Base-by-base conservation (phyloP, 2,888 invertebrate species). In the Cepaea hortensis region DNA sequence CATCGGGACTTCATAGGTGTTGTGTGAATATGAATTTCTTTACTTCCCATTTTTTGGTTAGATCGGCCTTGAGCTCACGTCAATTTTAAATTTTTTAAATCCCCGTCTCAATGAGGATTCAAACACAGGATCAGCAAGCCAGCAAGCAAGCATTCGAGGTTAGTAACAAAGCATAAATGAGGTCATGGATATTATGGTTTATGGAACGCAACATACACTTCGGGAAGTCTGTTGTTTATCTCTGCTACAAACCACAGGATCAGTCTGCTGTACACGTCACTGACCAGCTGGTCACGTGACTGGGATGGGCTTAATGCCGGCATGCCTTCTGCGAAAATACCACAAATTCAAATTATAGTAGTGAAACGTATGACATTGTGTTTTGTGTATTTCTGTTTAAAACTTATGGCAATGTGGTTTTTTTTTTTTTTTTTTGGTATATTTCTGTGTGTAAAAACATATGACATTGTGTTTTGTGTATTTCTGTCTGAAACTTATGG, bases 231-330 rank as follows among this genome's bases (percentile, higher is more conserved):
- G 13, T 23, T 79, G 50, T 85, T 85, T 48, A 85, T 77, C 68
- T 85, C 46, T 1, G 3, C 55, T 65, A 46, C 50, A 68, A 85
- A n/a, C 85, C 85, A 85, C 13, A 20, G 13, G 55, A 85, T 70
- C 50, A 79, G 13, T 77, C 85, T 55, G 35, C 50, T 70, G 85
- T 85, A 85, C 6, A 85, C n/a, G 48, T 85, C 85, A 85, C 35
- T 50, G 35, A 79, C 85, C 5, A 85, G 50, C 35, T 85, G 85
- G n/a, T 85, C 79, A 61, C 79, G 77, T 2, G 55, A 61, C n/a
- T 65, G 61, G 3, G 20, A 15, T 46, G 50, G 35, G 46, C 46
- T 76, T 3, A 23, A 18, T 18, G 48, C 48, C 2, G 65, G 62
- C 4, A 55, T 13, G 15, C 5, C 46, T 11, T 18, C 84, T 84